Conservation (phyloP, 2,113 vertebrate species). For the Hydropotes inermis region DNA sequence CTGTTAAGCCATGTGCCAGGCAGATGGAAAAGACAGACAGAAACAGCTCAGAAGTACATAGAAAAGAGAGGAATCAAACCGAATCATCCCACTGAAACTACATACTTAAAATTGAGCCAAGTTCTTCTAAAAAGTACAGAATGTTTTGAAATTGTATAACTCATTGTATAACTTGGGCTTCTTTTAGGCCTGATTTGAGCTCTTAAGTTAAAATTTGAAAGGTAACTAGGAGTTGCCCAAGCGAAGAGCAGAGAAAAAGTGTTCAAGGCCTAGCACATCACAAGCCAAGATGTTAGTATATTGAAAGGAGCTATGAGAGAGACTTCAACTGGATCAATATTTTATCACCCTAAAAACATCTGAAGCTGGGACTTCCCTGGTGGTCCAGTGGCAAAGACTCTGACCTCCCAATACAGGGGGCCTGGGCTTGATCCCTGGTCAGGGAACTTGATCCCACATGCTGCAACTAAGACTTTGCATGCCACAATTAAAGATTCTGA, state of each 20-base stretch:
- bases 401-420: background rate
- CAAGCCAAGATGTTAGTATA: background rate
- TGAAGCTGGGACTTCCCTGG: background rate
- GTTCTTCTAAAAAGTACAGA: background rate
- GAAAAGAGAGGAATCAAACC: background rate
- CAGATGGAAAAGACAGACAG: background rate
- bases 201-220: conserved; percentile 1
- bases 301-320: background rate
- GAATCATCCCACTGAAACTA: background rate
- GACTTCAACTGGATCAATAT: background rate
- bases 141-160: background rate
- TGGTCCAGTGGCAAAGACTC: background rate
- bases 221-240: background rate
- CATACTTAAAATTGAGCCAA: background rate
- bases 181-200: background rate
- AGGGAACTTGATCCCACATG: background rate
- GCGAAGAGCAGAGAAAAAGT: background rate
- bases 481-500: background rate
- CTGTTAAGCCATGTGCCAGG: background rate
- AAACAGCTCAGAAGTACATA: background rate
- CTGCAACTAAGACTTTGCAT: background rate
- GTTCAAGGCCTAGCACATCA: background rate
- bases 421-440: background rate
- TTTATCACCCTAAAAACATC: background rate
- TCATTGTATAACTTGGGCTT: background rate